Base-by-base conservation (phyloP, 1,140 invertebrate genomes). In the Conopomorpha cramerella region DNA sequence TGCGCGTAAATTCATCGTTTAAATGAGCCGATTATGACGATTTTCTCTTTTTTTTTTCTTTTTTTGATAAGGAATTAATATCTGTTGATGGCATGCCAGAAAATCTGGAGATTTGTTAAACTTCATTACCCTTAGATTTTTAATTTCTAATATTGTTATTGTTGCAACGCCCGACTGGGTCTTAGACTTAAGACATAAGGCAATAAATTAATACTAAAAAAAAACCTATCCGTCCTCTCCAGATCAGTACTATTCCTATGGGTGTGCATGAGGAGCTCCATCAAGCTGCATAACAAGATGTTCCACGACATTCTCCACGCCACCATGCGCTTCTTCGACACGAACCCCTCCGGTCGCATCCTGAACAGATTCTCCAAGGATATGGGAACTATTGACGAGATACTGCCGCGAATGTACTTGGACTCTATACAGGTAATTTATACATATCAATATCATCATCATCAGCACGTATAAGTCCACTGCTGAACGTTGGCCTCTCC, bases 281-380 rank as follows among this genome's bases (percentile, higher is more conserved):
- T 86, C 31, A 85, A 77, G 12, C 68, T 94, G 1, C 94, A 97
- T 53, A 89, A 95, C 53, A 77, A 64, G 3, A 94, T 96, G 87
- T 96, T 96, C 54, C 65, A 77, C 8, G 86, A 86, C 31, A 84
- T 97, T 1, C 84, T 93, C 15, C 80, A 87, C 3, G 87, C 91
- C 0, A 90, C 87, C 0, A 93, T 96, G 82, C 79, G 83, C 6
- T 96, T 96, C 71, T 96, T 96, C 66, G 93, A 94, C 46, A 87
- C 84, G 6, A 95, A 96, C 63, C 87, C 91, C 3, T 79, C 81
- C 41, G 90, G 89, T 3, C 77, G 91, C 2, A 90, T 94, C 34
- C 68, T 95, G 8, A 95, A 95, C 60, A 68, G 91, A 25, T 94
- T 93, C 73, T 90, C 91, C 1, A 91, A 91, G 65, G 92, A 96